Percentiles rank a stretch among this genome's conserved stretches.
Conservation (phyloP, 2,797 vertebrate genomes). For the Dryobates pubescens region DNA sequence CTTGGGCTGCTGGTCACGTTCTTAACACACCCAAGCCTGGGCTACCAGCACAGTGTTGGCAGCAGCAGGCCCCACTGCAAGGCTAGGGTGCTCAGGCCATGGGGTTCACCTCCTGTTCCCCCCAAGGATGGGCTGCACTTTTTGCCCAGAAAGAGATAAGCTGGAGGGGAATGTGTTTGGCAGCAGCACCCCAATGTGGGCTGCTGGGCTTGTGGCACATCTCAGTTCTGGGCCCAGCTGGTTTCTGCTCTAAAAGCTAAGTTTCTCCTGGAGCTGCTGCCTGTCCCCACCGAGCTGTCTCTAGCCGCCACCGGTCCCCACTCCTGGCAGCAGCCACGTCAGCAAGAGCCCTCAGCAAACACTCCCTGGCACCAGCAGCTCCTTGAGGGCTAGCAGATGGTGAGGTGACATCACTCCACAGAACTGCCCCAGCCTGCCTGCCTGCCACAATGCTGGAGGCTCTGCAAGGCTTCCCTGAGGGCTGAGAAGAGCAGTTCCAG, state of each 20-base stretch:
- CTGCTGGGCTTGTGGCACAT: not conserved
- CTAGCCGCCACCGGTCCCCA: fast-evolving
- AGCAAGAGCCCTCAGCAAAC: constrained; percentile 28
- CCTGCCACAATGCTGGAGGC: not conserved
- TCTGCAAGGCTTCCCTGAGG: not conserved
- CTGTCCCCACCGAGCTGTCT: not conserved
- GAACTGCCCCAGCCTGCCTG: not conserved
- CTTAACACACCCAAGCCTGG: not conserved
- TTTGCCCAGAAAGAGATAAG: constrained; percentile 1
- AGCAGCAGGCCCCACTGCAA: not conserved
- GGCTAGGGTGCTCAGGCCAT: not conserved
- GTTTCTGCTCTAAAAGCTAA: not conserved
- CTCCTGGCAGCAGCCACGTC: not conserved
- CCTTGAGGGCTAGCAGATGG: not conserved
- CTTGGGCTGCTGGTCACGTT: too few relatives aligned
- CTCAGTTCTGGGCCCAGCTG: not conserved
- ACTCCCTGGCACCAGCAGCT: not conserved
- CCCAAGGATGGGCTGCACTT: not conserved
- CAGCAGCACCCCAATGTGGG: not conserved
- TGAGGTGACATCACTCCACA: fast-evolving
- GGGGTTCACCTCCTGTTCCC: fast-evolving
- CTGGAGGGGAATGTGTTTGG: not conserved
- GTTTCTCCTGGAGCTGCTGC: not conserved
- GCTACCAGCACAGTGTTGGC: not conserved
- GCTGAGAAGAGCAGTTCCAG: not conserved